Conservation (phyloP, 2,113 vertebrate species). For the Pachycephala philippinensis region DNA sequence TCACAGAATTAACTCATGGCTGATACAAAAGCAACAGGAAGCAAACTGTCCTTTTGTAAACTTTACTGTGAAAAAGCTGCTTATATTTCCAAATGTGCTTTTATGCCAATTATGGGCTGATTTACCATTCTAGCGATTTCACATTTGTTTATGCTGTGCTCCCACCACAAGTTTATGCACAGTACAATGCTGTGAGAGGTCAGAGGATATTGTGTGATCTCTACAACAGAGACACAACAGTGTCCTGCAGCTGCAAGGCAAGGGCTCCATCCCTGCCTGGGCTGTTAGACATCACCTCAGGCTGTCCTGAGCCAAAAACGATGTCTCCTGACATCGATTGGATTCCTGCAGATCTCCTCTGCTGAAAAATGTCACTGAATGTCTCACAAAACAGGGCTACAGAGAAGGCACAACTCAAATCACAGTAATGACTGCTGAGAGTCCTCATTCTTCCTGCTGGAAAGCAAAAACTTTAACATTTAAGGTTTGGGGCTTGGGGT, state of each 20-base stretch:
- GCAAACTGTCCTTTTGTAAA: background rate
- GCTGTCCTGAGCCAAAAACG: background rate
- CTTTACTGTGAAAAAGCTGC: background rate
- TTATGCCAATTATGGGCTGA: background rate
- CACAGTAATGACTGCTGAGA: background rate
- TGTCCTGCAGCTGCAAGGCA: background rate
- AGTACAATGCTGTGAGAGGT: background rate
- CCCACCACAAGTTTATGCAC: background rate
- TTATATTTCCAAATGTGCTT: background rate
- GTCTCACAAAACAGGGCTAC: background rate
- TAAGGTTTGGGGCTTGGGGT: background rate
- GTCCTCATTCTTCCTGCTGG: background rate
- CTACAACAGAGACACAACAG: background rate
- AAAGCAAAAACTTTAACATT: background rate
- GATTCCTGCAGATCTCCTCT: background rate
- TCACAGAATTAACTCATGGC: background rate
- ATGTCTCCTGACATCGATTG: background rate
- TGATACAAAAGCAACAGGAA: background rate
- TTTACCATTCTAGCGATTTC: background rate
- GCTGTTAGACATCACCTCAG: background rate
- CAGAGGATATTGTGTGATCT: background rate
- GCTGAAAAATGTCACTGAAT: background rate
- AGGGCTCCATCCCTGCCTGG: background rate
- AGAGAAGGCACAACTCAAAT: background rate
- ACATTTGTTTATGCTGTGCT: background rate